phyloP scores from a whole-genome alignment of 2,888 invertebrate species.

The Caenorhabditis sp. region DNA sequence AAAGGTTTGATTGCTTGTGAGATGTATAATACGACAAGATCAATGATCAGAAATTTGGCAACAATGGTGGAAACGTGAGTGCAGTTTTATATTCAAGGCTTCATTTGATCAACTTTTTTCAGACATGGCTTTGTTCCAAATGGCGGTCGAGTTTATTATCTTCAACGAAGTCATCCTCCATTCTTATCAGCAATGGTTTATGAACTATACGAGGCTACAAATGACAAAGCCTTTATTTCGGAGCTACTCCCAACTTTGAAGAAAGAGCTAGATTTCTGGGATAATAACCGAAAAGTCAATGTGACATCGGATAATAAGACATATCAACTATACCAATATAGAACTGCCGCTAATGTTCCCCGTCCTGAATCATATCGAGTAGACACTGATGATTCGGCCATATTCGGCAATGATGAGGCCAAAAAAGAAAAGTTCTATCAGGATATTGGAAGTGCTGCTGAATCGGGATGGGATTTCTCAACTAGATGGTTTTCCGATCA shows the following conservation, averaged over 20 bases:
- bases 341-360: conserved; percentile 48
- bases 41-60: conserved; percentile 86
- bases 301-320: conserved; percentile 73
- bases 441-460: conserved; percentile 75
- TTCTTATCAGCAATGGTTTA: conserved; percentile 80
- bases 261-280: conserved; percentile 66
- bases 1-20: conserved; percentile 81
- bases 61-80: conserved; percentile 80
- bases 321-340: conserved; percentile 80
- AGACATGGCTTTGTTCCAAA: conserved; percentile 79
- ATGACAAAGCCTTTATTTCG: conserved; percentile 79
- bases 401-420: conserved; percentile 19
- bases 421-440: conserved; percentile 45
- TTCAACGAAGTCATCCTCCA: conserved; percentile 73
- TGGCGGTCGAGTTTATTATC: conserved; percentile 86
- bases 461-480: conserved; percentile 95
- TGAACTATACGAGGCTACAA: conserved; percentile 80
- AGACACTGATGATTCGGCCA: conserved; percentile 53
- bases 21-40: conserved; percentile 82
- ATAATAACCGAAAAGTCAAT: conserved; percentile 44
- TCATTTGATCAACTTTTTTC: conserved; percentile 6
- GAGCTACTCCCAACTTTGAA: conserved; percentile 70
- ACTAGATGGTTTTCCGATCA: conserved; percentile 83
- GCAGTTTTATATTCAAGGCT: not conserved
- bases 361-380: conserved; percentile 86